These are phyloP conservation scores for Rattus rattus DNA, from an alignment of 2,113 vertebrate species.

Conservation along the genomic window DNA sequence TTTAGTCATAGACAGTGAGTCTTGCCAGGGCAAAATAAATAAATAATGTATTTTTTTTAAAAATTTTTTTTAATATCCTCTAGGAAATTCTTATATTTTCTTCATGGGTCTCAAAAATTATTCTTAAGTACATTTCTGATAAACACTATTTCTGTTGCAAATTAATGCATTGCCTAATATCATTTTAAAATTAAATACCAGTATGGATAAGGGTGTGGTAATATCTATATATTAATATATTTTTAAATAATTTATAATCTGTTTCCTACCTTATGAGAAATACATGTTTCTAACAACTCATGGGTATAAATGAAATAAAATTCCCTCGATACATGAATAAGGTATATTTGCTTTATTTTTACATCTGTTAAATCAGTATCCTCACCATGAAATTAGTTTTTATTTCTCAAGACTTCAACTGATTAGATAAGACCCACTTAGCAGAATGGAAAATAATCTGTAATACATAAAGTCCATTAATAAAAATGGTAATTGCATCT, in stretches of 20 bases:
- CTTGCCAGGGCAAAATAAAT: background rate
- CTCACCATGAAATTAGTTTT: background rate
- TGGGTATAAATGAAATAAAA: background rate
- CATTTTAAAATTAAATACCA: background rate
- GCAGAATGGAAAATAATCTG: background rate
- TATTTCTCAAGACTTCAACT: background rate
- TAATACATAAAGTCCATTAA: background rate
- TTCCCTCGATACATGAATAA: background rate
- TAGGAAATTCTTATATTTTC: background rate
- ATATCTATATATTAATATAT: background rate
- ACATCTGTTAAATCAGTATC: background rate
- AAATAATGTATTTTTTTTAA: too few species aligned
- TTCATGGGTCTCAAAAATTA: background rate
- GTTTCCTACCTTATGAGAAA: background rate
- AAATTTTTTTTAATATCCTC: background rate
- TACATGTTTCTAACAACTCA: background rate
- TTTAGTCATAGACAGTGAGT: background rate
- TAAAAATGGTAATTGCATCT: background rate
- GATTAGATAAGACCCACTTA: background rate
- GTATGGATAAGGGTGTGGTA: background rate
- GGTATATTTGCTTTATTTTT: background rate
- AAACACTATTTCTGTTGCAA: background rate
- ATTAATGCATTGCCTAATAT: background rate
- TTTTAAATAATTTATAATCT: background rate
- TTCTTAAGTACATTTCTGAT: background rate